phyloP scores from a whole-genome alignment of 2,113 vertebrate species.

The Equus przewalskii region DNA sequence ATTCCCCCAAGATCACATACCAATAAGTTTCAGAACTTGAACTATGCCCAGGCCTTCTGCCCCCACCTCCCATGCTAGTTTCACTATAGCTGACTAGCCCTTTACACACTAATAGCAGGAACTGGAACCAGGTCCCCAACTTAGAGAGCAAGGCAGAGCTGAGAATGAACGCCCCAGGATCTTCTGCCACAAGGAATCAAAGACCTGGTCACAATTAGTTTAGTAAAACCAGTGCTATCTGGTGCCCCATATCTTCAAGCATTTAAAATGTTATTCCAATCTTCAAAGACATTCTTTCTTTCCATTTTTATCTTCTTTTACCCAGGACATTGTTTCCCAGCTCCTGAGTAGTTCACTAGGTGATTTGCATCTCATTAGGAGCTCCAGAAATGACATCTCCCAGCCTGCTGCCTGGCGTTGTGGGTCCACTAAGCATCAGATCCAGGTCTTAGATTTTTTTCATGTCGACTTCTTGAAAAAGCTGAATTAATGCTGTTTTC shows the following conservation, averaged over 20 bases:
- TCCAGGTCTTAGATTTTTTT: slow-evolving; percentile 52
- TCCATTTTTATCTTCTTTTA: slow-evolving; percentile 74
- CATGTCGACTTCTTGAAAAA: slow-evolving; percentile 43
- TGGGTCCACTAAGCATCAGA: slow-evolving; percentile 44
- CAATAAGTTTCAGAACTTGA: background rate
- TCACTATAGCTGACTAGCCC: background rate
- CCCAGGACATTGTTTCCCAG: slow-evolving; percentile 63
- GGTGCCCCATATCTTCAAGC: slow-evolving; percentile 53
- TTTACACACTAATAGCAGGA: background rate
- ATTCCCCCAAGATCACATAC: background rate
- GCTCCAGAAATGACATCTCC: slow-evolving; percentile 40
- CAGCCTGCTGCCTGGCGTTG: background rate
- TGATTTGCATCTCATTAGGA: slow-evolving; percentile 78
- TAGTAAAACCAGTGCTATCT: slow-evolving; percentile 67
- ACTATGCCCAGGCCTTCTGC: background rate
- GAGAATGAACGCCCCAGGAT: background rate
- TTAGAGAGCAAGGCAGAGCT: background rate
- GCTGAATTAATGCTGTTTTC: slow-evolving; percentile 44
- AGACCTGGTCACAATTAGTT: slow-evolving; percentile 49
- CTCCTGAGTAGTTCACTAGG: slow-evolving; percentile 51
- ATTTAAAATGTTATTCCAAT: slow-evolving; percentile 45
- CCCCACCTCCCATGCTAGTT: background rate
- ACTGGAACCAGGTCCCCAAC: background rate
- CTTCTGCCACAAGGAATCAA: slow-evolving; percentile 44
- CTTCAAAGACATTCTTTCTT: slow-evolving; percentile 72